Base-by-base conservation (phyloP, 2,113 vertebrate genomes). In the Oreotrochilus melanogaster region DNA sequence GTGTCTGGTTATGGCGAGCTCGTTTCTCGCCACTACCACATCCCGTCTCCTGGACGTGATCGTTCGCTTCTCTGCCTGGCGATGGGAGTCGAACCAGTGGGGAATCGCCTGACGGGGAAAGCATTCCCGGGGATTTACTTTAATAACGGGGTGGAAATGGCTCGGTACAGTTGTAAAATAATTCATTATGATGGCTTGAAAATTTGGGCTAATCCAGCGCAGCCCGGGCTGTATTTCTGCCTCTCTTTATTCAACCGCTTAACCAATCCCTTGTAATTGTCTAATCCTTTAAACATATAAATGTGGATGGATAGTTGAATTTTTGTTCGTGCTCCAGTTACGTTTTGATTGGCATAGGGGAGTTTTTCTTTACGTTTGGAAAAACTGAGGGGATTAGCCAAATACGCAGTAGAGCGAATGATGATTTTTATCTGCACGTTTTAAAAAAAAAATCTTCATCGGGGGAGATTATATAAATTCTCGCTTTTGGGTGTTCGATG, bases 271-370 rank as follows among this genome's bases (percentile, higher is more conserved):
- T 89, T 80, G 84, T 96, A 95, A 97, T 97, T 95, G 89, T 93
- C 73, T 93, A 92, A 95, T 94, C 95, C 96, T 97, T 96, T 79
- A 86, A 95, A 97, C 78, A 58, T 97, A 94, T 82, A 96, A 94
- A 95, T 96, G 93, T 86, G 78, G 86, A 97, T 64, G 93, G 92
- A 85, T 95, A 97, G 94, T 96, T 97, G 62, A 91, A 94, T 97
- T 97, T 97, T 97, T 95, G 94, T 96, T 95, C 96, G 94, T 93
- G 95, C 89, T 97, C 95, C 95, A 96, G 93, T 87, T 97, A 93
- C 91, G 65, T 96, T 98, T 97, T 97, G 97, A 97, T 97, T 97
- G 97, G 96, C 97, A 86, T 95, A 31, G 83, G 88, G 92, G 79
- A 78, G 87, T 89, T 95, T 95, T 95, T 92, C 78, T 93, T 86